Evolutionary conservation across 2,888 invertebrate genomes (phyloP).

Genomic region (Drosophila subsilvestris): DNA sequence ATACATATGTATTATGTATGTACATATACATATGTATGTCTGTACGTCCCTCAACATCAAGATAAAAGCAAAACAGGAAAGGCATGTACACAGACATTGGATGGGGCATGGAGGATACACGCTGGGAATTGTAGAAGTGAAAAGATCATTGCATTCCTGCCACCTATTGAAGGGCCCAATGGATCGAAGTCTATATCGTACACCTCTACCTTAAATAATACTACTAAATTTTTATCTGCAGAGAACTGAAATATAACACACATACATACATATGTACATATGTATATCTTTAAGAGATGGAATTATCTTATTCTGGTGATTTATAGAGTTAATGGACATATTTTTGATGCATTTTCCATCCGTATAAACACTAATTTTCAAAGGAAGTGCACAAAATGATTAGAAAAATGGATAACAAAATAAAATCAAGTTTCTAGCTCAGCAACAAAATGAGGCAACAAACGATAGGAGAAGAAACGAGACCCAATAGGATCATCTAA

Average conservation of each 20-base stretch:
- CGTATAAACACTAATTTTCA: too few species aligned
- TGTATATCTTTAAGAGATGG: background rate
- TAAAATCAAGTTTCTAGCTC: background rate
- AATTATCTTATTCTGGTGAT: too few species aligned
- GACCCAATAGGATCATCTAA: background rate
- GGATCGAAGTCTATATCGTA: too few species aligned
- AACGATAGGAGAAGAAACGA: background rate
- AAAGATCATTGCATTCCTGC: background rate
- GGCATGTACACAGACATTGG: background rate
- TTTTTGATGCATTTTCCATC: too few species aligned
- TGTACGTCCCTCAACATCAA: background rate
- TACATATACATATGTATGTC: too few species aligned
- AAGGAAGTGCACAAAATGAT: background rate
- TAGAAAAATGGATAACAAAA: background rate
- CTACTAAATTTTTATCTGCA: too few species aligned
- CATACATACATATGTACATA: rapidly evolving
- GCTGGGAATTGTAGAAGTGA: background rate
- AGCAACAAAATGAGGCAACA: too few species aligned
- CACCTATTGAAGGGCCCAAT: too few species aligned
- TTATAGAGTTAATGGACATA: too few species aligned
- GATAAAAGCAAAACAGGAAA: background rate
- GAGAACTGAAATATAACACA: background rate
- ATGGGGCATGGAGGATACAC: background rate
- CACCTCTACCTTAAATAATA: too few species aligned
- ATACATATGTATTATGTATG: too few species aligned